A percentile compares a stretch with the other conserved stretches of the same genome.
phyloP scores from a whole-genome alignment of 2,888 invertebrate species.

The Rotaria macrura region DNA sequence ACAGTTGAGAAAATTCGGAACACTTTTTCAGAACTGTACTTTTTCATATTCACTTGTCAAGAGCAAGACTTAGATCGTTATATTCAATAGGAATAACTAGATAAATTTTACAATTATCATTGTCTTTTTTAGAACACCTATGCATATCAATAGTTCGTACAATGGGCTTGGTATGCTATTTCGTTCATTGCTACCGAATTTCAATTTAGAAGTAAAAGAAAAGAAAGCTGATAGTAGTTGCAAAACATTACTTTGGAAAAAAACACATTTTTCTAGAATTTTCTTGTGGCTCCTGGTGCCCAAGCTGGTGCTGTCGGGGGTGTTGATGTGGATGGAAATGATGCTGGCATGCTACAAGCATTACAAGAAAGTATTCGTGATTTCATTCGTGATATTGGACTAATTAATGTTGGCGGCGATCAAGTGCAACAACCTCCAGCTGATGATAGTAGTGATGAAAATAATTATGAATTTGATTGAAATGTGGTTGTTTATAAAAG shows the following conservation, averaged over 20 bases:
- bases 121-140: background rate
- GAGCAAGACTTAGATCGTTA: too few species aligned
- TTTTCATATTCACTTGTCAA: too few species aligned
- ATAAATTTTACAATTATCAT: too few species aligned
- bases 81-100: too few species aligned
- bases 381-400: slow-evolving; percentile 1
- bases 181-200: slow-evolving; percentile 63
- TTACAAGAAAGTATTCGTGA: slow-evolving; percentile 12
- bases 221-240: background rate
- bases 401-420: background rate
- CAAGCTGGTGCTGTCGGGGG: background rate
- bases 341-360: background rate
- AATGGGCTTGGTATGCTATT: slow-evolving; percentile 55
- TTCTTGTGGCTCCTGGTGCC: background rate
- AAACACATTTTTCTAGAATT: background rate
- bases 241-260: background rate
- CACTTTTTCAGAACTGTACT: too few species aligned
- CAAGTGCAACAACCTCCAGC: background rate
- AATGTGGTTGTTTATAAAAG: background rate
- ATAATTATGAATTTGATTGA: slow-evolving; percentile 8
- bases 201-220: slow-evolving; percentile 52
- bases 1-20: too few species aligned
- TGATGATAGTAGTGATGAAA: background rate
- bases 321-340: background rate
- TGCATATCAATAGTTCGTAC: slow-evolving; percentile 11